phyloP scores from a whole-genome alignment of 2,797 vertebrate genomes.

The Aldrovandia affinis region DNA sequence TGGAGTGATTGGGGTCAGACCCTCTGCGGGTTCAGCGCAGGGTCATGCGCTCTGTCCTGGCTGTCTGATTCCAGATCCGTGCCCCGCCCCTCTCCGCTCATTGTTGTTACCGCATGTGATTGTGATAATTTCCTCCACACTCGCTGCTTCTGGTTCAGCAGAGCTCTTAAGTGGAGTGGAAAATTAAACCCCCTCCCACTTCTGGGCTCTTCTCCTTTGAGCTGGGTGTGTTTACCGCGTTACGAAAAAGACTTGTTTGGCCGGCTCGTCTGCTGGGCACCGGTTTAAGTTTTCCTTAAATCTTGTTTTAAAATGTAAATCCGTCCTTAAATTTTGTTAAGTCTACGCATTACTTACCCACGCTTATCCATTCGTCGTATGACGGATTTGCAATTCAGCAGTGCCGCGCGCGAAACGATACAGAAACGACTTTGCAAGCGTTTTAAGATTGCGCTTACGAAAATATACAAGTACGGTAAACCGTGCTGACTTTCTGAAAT shows the following conservation, averaged over 20 bases:
- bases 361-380: background rate
- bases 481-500: background rate
- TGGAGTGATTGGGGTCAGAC: background rate
- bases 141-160: slow-evolving; percentile 1
- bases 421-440: background rate
- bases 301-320: too few species aligned
- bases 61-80: slow-evolving; percentile 3
- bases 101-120: background rate
- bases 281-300: background rate
- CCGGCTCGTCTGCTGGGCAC: background rate
- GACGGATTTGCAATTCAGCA: background rate
- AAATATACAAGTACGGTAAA: background rate
- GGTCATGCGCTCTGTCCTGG: background rate
- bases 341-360: background rate
- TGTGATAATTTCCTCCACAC: background rate
- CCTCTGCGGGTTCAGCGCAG: background rate
- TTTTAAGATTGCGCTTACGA: background rate
- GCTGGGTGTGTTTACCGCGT: background rate
- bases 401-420: background rate
- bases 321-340: too few species aligned
- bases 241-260: background rate
- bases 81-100: background rate
- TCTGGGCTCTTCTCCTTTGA: background rate
- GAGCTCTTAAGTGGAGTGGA: background rate
- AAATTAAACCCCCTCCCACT: background rate